Percentiles rank a stretch among this genome's conserved stretches.
phyloP scores from a whole-genome alignment of 2,888 invertebrate species.

The Ctenicera cuprea region DNA sequence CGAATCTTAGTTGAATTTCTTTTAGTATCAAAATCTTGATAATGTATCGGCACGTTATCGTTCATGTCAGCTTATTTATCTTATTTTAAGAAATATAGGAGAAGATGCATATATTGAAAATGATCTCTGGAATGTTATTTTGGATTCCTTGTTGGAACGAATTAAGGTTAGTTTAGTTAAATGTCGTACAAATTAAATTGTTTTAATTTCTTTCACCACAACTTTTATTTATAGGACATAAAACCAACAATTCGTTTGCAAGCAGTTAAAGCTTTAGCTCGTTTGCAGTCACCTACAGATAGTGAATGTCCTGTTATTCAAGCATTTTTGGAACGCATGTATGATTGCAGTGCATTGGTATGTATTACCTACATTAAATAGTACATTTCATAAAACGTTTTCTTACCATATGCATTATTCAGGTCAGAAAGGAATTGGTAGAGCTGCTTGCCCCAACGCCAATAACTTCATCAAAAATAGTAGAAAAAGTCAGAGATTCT shows the following conservation, averaged over 20 bases:
- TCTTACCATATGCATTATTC: neutral
- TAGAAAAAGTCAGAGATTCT: constrained; percentile 75
- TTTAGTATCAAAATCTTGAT: constrained; percentile 67
- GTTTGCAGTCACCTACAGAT: constrained; percentile 76
- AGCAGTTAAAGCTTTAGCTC: constrained; percentile 75
- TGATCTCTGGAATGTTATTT: constrained; percentile 73
- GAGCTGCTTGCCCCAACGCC: constrained; percentile 73
- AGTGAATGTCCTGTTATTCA: constrained; percentile 75
- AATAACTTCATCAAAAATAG: constrained; percentile 72
- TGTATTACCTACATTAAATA: neutral
- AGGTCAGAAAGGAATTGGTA: constrained; percentile 66
- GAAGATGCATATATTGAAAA: constrained; percentile 76
- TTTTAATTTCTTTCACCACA: neutral
- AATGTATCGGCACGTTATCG: constrained; percentile 73
- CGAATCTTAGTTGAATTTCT: constrained; percentile 1
- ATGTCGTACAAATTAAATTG: neutral
- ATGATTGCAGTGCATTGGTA: constrained; percentile 42
- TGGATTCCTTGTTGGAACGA: constrained; percentile 74
- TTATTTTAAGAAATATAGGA: constrained; percentile 74
- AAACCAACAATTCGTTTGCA: constrained; percentile 74
- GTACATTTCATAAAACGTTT: neutral
- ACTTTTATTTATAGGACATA: constrained; percentile 42
- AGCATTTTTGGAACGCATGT: constrained; percentile 65
- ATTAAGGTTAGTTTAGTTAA: constrained; percentile 72
- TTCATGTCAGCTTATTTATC: constrained; percentile 75